Percentiles rank a stretch among this genome's conserved stretches.
Conservation (phyloP, 2,888 invertebrate species). For the Pyrochroa serraticornis region DNA sequence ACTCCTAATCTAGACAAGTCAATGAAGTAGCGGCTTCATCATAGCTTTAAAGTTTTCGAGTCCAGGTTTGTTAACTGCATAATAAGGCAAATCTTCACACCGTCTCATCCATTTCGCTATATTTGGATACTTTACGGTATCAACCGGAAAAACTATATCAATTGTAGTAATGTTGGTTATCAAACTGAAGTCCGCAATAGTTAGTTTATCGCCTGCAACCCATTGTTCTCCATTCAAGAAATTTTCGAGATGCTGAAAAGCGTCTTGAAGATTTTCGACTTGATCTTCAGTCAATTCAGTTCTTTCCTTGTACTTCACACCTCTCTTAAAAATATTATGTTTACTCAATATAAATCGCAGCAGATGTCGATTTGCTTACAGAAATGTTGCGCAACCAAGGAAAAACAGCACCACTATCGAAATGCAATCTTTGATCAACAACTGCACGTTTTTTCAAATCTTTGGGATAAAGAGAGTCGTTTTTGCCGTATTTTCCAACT, state of each 20-base stretch:
- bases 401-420: slow-evolving; percentile 58
- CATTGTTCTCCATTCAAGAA: slow-evolving; percentile 14
- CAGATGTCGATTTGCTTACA: slow-evolving; percentile 23
- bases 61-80: slow-evolving; percentile 7
- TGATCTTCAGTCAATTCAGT: slow-evolving; percentile 3
- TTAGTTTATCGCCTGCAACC: slow-evolving; percentile 25
- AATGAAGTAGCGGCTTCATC: not conserved
- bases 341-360: too few species aligned
- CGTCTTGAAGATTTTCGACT: slow-evolving; percentile 10
- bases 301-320: not conserved
- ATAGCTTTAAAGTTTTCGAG: slow-evolving; percentile 8
- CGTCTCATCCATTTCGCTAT: slow-evolving; percentile 8
- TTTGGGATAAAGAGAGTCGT: slow-evolving; percentile 56
- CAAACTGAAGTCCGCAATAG: slow-evolving; percentile 24
- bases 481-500: slow-evolving; percentile 24
- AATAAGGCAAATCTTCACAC: slow-evolving; percentile 8
- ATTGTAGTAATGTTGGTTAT: slow-evolving; percentile 14
- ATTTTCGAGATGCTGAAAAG: slow-evolving; percentile 49
- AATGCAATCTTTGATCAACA: slow-evolving; percentile 61
- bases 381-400: too few species aligned
- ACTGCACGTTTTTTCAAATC: slow-evolving; percentile 58
- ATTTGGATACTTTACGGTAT: slow-evolving; percentile 19
- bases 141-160: slow-evolving; percentile 13
- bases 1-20: not conserved
- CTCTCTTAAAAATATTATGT: not conserved